These are phyloP conservation scores for Diadophis punctatus DNA, from an alignment of 2,113 vertebrate genomes.

Conservation along the genomic window DNA sequence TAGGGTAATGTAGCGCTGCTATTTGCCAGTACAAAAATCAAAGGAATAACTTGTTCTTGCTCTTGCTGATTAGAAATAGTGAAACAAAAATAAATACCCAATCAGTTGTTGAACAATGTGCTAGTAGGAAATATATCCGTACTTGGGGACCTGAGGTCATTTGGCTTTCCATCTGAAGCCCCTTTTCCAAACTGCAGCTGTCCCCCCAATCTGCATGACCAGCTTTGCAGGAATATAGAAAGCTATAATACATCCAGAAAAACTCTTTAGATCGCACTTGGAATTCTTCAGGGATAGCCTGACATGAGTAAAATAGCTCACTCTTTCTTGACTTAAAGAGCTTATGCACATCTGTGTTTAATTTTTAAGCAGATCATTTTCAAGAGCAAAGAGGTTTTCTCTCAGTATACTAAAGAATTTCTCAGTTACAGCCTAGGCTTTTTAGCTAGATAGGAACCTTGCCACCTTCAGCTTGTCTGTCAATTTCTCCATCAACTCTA, in stretches of 20 bases:
- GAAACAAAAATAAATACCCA: background rate
- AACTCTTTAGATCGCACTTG: background rate
- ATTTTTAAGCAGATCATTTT: background rate
- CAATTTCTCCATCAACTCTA: background rate
- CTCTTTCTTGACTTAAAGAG: background rate
- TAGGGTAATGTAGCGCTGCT: background rate
- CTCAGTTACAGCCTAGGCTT: background rate
- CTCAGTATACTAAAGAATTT: background rate
- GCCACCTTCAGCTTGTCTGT: background rate
- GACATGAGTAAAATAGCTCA: background rate
- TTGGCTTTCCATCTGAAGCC: background rate
- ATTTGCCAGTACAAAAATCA: background rate
- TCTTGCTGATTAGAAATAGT: background rate
- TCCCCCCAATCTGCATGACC: background rate
- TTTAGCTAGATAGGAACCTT: background rate
- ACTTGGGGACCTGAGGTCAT: background rate
- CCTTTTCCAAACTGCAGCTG: background rate
- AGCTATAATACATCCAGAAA: background rate
- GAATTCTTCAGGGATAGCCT: background rate
- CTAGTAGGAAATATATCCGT: background rate
- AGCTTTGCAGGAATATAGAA: background rate
- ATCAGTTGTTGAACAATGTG: background rate
- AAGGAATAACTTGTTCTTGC: background rate
- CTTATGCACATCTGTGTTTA: background rate
- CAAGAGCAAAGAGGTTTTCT: constrained; percentile 1